These are phyloP conservation scores for Hirtodrosophila confusa DNA, from an alignment of 2,888 invertebrate species.

Conservation along the genomic window DNA sequence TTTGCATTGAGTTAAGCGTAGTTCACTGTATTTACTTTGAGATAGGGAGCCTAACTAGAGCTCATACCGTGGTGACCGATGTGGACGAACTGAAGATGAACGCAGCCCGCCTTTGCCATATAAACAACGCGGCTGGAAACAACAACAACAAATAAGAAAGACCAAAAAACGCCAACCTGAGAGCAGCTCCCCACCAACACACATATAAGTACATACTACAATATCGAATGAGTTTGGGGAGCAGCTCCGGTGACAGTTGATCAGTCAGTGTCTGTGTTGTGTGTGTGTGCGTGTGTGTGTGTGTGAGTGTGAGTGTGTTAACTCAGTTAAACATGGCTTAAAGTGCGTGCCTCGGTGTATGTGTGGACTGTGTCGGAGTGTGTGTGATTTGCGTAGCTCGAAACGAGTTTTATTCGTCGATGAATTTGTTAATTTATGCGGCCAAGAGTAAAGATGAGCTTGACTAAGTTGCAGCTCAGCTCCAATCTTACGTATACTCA, in stretches of 20 bases:
- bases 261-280: constrained; percentile 24
- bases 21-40: constrained; percentile 54
- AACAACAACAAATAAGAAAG: constrained; percentile 39
- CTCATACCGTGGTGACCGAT: constrained; percentile 84
- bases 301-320: constrained; percentile 8
- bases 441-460: constrained; percentile 72
- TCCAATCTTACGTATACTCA: constrained; percentile 46
- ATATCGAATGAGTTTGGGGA: constrained; percentile 36
- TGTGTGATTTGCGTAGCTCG: constrained; percentile 44
- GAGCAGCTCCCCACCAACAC: constrained; percentile 51
- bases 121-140: constrained; percentile 78
- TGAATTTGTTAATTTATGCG: constrained; percentile 71
- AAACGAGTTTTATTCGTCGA: constrained; percentile 57
- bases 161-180: constrained; percentile 47
- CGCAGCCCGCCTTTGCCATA: constrained; percentile 83
- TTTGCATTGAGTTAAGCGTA: constrained; percentile 31
- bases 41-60: constrained; percentile 73
- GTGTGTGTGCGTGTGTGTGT: constrained; percentile 12
- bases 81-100: constrained; percentile 84
- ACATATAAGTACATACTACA: background rate
- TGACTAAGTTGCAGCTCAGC: constrained; percentile 53
- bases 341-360: constrained; percentile 45
- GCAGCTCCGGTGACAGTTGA: constrained; percentile 59
- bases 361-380: constrained; percentile 25
- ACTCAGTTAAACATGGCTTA: constrained; percentile 29